A percentile compares a stretch with the other conserved stretches of the same genome.
These are phyloP conservation scores for Ectemnius continuus DNA, from an alignment of 2,888 invertebrate species.

Conservation along the genomic window DNA sequence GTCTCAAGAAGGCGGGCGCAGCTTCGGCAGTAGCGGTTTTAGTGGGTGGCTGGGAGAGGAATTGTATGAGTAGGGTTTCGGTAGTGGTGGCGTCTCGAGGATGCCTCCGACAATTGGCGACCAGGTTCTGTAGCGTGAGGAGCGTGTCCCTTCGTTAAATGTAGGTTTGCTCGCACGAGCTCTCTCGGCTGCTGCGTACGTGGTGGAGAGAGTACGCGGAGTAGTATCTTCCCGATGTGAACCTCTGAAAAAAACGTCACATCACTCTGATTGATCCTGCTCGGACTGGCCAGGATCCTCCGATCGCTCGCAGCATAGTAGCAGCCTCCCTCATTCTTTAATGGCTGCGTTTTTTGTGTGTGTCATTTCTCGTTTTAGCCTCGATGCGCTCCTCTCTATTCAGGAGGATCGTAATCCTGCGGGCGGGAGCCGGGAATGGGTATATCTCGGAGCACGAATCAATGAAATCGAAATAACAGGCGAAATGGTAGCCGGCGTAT, in stretches of 20 bases:
- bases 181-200: constrained; percentile 86
- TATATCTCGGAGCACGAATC: too few relatives aligned
- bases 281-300: too few relatives aligned
- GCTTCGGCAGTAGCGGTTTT: constrained; percentile 17
- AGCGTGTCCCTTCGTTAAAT: constrained; percentile 82
- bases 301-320: too few relatives aligned
- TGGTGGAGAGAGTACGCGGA: constrained; percentile 88
- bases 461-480: too few relatives aligned
- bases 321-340: too few relatives aligned
- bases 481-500: too few relatives aligned
- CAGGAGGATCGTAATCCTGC: too few relatives aligned
- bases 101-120: constrained; percentile 44
- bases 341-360: too few relatives aligned
- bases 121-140: constrained; percentile 37
- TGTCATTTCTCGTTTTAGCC: too few relatives aligned
- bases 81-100: constrained; percentile 32
- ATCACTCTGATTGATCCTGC: constrained; percentile 31
- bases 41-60: constrained; percentile 20
- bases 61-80: constrained; percentile 24
- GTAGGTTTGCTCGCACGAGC: constrained; percentile 91
- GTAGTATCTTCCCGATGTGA: constrained; percentile 88
- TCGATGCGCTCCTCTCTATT: too few relatives aligned
- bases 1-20: constrained; percentile 25
- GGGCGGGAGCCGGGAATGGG: too few relatives aligned
- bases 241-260: constrained; percentile 83